Conservation (phyloP, 2,888 invertebrate species). For the Nemoura dubitans region DNA sequence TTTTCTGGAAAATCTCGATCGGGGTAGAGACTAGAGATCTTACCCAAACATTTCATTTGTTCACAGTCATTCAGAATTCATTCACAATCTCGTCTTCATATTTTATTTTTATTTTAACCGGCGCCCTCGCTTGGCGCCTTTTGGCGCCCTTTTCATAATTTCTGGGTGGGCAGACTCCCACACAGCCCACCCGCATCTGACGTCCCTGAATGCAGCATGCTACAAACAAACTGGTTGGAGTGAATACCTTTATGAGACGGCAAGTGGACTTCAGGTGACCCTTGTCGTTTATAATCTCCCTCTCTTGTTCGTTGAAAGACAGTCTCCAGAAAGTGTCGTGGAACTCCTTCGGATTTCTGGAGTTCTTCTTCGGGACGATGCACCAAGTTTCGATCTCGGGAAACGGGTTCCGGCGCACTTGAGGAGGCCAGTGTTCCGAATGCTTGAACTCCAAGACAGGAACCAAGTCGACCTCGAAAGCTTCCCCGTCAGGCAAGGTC, state of each 20-base stretch:
- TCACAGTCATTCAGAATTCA: too few relatives aligned
- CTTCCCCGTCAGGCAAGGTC: slow-evolving; percentile 20
- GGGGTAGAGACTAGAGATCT: too few relatives aligned
- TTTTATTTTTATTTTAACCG: too few relatives aligned
- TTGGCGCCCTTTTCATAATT: too few relatives aligned
- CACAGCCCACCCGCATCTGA: too few relatives aligned
- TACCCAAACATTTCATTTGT: too few relatives aligned
- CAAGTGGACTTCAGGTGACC: slow-evolving; percentile 59
- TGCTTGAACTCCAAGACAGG: slow-evolving; percentile 63
- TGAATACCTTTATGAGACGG: slow-evolving; percentile 46
- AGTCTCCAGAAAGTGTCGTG: slow-evolving; percentile 61
- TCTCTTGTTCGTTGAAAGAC: slow-evolving; percentile 67
- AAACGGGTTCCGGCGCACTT: slow-evolving; percentile 24
- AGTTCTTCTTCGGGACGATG: slow-evolving; percentile 41
- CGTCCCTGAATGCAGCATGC: too few relatives aligned
- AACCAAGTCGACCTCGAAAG: slow-evolving; percentile 65
- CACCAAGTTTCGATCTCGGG: slow-evolving; percentile 39
- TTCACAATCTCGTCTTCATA: too few relatives aligned
- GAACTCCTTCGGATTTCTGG: slow-evolving; percentile 9
- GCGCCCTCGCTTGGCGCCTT: too few relatives aligned
- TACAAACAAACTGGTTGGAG: too few relatives aligned
- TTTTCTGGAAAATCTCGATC: too few relatives aligned
- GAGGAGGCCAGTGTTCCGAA: slow-evolving; percentile 59
- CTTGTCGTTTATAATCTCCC: slow-evolving; percentile 62
- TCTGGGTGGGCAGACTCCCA: too few relatives aligned